Evolutionary conservation across 2,113 vertebrate species (phyloP), one percentile per base, ranked within the genome.

Genomic region (Agapornis roseicollis): DNA sequence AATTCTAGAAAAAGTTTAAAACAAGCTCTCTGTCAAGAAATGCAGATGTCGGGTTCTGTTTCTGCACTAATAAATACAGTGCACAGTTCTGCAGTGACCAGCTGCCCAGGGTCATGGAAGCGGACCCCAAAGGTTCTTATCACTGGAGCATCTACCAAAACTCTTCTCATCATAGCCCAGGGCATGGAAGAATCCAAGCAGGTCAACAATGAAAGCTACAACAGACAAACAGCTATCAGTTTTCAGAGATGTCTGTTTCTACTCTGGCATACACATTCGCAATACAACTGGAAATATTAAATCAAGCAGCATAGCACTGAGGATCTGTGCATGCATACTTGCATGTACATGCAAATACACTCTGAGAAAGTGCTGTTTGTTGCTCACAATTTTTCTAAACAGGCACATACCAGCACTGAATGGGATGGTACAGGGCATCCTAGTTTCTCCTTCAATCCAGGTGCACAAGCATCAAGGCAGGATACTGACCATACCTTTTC

Each of bases 391-490:
- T 46, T 27, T 42, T 79, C 25, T 29, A 41, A 41, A 33, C 42
- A 71, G 42, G 13, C 13, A 97, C 95, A 25, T 97, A 99, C 99
- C 98, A 99, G 95, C 17, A 99, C 85, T 9, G 98, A 96, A 18
- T 97, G 93, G 4, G 99, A 98, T 6, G 98, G 98, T 1, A 97
- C 94, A 0, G 98, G 98, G 1, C 55, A 63, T 39, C 98, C 98
- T 4, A 99, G 97, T 80, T 98, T 98, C 37, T 94, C 97, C 72
- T 97, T 97, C 72, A 99, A 96, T 18, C 79, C 81, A 35, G 99
- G 99, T 16, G 99, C 98, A 9, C 98, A 98, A 50, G 98, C 98
- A 11, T 96, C 86, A 69, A 99, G 97, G 87, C 99, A 99, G 78
- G 93, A 23, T 20, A 85, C 76, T 31, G 98, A 98, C 99, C 99